phyloP scores from a whole-genome alignment of 2,113 vertebrate species.

The Pseudonaja textilis region DNA sequence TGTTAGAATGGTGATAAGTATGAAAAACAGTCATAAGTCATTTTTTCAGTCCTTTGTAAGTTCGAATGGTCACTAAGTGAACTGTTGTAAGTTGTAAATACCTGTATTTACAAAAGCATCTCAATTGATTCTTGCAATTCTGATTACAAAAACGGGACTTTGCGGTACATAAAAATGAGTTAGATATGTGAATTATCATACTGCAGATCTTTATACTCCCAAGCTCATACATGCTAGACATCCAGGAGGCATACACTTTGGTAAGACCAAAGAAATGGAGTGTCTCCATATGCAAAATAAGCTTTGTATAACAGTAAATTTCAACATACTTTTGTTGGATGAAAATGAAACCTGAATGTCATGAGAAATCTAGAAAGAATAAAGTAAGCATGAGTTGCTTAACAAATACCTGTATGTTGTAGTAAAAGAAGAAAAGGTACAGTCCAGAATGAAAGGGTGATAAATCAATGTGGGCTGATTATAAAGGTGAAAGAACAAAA shows the following conservation, averaged over 20 bases:
- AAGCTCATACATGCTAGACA: not conserved
- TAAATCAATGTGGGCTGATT: not conserved
- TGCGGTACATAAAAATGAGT: not conserved
- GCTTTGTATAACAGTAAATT: not conserved
- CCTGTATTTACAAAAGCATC: not conserved
- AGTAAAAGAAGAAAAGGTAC: not conserved
- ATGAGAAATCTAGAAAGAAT: not conserved
- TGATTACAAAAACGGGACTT: not conserved
- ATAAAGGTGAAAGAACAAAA: not conserved
- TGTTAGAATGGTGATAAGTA: not conserved
- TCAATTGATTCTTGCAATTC: not conserved
- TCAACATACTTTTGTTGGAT: not conserved
- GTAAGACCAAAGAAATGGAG: not conserved
- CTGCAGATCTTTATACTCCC: not conserved
- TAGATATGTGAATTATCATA: not conserved
- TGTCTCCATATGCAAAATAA: not conserved
- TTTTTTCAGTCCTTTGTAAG: not conserved
- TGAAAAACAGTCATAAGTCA: not conserved
- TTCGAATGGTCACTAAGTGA: not conserved
- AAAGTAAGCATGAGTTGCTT: not conserved
- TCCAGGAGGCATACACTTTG: not conserved
- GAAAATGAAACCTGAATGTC: not conserved
- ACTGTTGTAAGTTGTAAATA: not conserved
- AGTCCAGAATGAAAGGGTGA: not conserved
- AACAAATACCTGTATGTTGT: not conserved